Evolutionary conservation across 2,113 vertebrate genomes (phyloP).

Genomic region (Burhinus oedicnemus): DNA sequence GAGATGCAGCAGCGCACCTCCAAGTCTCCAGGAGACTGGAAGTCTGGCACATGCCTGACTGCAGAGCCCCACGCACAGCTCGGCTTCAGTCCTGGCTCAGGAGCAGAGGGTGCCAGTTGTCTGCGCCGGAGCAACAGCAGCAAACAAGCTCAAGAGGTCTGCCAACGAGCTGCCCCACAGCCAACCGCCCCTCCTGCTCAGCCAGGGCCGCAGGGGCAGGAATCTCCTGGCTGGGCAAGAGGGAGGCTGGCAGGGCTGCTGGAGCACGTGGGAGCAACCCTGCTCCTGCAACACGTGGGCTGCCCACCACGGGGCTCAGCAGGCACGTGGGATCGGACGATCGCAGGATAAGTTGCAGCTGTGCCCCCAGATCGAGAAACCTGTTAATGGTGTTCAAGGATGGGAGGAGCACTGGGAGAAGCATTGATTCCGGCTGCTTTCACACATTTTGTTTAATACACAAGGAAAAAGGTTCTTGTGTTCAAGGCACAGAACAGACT

Average conservation of each 20-base stretch:
- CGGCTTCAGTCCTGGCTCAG: background rate
- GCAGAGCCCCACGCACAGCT: background rate
- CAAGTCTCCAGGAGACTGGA: background rate
- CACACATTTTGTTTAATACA: background rate
- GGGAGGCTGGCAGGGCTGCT: background rate
- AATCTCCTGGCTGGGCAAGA: background rate
- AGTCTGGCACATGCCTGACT: background rate
- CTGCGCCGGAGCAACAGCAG: background rate
- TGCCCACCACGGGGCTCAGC: background rate
- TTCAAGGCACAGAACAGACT: background rate
- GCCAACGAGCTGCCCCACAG: background rate
- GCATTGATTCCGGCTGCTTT: background rate
- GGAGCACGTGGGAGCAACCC: background rate
- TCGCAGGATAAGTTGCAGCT: too few relatives aligned
- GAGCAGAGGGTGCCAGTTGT: too few relatives aligned
- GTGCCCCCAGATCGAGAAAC: background rate
- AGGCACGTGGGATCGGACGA: accelerated
- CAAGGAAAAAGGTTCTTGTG: background rate
- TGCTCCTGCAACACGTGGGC: background rate
- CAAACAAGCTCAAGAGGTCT: background rate
- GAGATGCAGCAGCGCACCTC: background rate
- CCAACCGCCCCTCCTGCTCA: background rate
- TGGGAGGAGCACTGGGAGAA: background rate
- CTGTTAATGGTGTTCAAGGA: background rate
- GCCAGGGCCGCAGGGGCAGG: background rate